Evolutionary conservation across 2,113 vertebrate genomes (phyloP).

Genomic region (Anarhynchus alexandrinus): DNA sequence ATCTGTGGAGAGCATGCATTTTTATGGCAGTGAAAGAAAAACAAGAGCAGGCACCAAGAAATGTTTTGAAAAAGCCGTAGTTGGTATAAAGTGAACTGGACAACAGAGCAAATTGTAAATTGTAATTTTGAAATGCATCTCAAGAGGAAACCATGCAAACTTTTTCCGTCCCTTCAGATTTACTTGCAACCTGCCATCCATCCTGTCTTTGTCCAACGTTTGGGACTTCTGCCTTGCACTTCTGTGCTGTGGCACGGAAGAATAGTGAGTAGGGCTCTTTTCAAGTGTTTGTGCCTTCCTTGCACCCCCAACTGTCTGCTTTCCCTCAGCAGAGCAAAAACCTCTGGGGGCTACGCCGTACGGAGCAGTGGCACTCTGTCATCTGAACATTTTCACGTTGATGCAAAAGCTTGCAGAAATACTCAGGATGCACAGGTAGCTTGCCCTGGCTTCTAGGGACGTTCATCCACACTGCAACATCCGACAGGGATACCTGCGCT

Average conservation of each 20-base stretch:
- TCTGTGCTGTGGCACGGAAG: not conserved
- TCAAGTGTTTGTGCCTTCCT: not conserved
- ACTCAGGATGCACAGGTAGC: not conserved
- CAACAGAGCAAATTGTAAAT: not conserved
- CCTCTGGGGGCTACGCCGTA: not conserved
- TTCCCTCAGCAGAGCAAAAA: not conserved
- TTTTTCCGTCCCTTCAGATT: not conserved
- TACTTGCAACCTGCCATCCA: not conserved
- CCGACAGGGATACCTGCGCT: not conserved
- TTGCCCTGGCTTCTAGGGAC: not conserved
- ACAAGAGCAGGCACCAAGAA: not conserved
- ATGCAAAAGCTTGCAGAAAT: not conserved
- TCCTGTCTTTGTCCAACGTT: not conserved
- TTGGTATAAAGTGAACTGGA: not conserved
- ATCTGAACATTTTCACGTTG: not conserved
- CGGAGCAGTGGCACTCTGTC: not conserved
- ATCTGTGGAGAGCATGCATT: not conserved
- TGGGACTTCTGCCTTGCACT: not conserved
- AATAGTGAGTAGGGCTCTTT: not conserved
- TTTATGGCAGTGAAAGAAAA: not conserved
- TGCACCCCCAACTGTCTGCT: not conserved
- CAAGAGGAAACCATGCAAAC: not conserved
- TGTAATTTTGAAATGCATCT: not conserved
- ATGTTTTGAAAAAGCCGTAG: not conserved
- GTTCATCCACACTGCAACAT: not conserved